Base-by-base conservation (phyloP, 2,797 vertebrate genomes). In the Manis crassicaudata region DNA sequence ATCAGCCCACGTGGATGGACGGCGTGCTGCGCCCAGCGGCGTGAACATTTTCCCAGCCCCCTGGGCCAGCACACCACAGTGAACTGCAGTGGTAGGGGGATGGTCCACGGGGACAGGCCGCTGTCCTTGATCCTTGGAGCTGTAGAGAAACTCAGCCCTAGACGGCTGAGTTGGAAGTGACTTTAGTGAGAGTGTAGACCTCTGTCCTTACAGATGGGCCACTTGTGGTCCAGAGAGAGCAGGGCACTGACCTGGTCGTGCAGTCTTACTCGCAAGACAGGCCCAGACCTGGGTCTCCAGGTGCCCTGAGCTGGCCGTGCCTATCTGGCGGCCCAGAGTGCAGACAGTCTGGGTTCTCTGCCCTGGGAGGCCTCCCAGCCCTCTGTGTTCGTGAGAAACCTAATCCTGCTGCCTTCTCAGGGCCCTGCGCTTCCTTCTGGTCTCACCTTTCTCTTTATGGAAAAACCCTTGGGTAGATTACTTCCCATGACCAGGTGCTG, bases 401-500 rank as follows among this genome's bases (percentile, higher is more conserved):
- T 3, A 17, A 35, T 17, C 63, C 35, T 32, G 52, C 92, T 0
- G 4, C 4, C 52, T 94, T 97, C 96, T 96, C 97, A 97, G 97
- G 86, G 63, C 29, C 86, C 65, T 11, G 35, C 67, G 63, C 75
- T 97, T 94, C 96, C 32, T 6, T 72, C 81, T 85, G 81, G 7
- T 54, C 87, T 94, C 88, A 81, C 84, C 72, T 96, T 92, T 87
- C 87, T 88, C 88, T 95, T 75, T 73, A 25, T 79, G 96, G 97
- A 89, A 93, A 94, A 95, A 81, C 63, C 23, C 21, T 81, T 2
- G 20, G 23, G 70, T 86, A 50, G 85, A 7, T 50, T 23, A 32
- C 91, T 97, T 92, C 94, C 88, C 75, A 43, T 92, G 95, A 37
- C 91, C 96, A 93, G 94, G 93, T 95, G 88, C 94, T 80, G 73